Conservation (phyloP, 2,113 vertebrate genomes). For the Apeltes quadracus region DNA sequence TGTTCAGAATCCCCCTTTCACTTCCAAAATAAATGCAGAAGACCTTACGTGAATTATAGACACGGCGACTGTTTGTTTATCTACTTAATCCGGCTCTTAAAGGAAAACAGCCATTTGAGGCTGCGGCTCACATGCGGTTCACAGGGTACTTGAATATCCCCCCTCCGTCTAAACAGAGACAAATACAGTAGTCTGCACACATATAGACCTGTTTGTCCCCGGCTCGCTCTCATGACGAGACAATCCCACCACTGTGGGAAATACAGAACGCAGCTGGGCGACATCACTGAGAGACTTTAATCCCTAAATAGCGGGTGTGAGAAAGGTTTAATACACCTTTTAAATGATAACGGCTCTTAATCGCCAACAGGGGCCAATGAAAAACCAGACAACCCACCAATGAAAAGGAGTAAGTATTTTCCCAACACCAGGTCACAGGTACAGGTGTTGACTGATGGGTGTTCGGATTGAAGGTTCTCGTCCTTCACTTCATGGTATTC, state of each 20-base stretch:
- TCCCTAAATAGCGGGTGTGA: slow-evolving; percentile 57
- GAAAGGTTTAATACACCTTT: slow-evolving; percentile 54
- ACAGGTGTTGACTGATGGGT: neutral
- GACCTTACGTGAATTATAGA: slow-evolving; percentile 47
- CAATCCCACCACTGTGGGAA: slow-evolving; percentile 63
- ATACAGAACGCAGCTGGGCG: slow-evolving; percentile 27
- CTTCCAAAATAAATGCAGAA: slow-evolving; percentile 19
- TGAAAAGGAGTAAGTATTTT: slow-evolving; percentile 21
- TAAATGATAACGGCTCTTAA: slow-evolving; percentile 17
- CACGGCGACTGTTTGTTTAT: slow-evolving; percentile 34
- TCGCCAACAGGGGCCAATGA: neutral
- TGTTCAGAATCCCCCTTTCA: slow-evolving; percentile 56
- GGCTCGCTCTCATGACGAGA: slow-evolving; percentile 53
- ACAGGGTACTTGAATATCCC: slow-evolving; percentile 70
- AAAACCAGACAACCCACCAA: slow-evolving; percentile 22
- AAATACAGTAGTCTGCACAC: slow-evolving; percentile 51
- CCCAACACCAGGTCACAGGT: slow-evolving; percentile 8
- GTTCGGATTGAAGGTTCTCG: slow-evolving; percentile 3
- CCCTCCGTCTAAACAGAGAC: slow-evolving; percentile 50
- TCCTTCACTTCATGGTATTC: neutral
- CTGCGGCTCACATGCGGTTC: slow-evolving; percentile 50
- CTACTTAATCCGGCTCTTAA: slow-evolving; percentile 48
- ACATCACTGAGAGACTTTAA: slow-evolving; percentile 32
- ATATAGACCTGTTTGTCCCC: slow-evolving; percentile 54
- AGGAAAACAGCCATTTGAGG: slow-evolving; percentile 69